phyloP scores from a whole-genome alignment of 2,113 vertebrate species.

The Sminthopsis crassicaudata region DNA sequence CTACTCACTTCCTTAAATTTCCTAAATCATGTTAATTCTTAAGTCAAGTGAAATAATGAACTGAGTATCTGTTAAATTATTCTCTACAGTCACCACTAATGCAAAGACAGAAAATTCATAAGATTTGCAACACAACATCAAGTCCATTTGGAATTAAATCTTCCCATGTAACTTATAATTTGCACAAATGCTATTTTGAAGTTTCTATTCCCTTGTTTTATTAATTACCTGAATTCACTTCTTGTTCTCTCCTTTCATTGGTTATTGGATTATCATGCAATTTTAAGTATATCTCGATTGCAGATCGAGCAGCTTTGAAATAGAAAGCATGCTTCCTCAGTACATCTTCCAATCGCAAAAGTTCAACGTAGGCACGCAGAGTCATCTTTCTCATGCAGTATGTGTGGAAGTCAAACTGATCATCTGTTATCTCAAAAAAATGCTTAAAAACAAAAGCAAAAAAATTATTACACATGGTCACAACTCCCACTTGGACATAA shows the following conservation, averaged over 20 bases:
- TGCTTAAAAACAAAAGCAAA: conserved; percentile 81
- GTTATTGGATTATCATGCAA: conserved; percentile 87
- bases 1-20: background rate
- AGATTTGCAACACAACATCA: background rate
- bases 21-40: background rate
- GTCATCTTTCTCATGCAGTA: conserved; percentile 91
- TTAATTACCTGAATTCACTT: conserved; percentile 88
- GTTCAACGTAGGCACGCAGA: conserved; percentile 88
- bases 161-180: conserved; percentile 4
- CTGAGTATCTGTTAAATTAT: background rate
- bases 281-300: conserved; percentile 89
- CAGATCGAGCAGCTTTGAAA: conserved; percentile 87
- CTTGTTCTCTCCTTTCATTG: conserved; percentile 88
- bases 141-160: background rate
- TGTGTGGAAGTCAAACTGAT: conserved; percentile 89
- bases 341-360: conserved; percentile 86
- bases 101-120: background rate
- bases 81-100: background rate
- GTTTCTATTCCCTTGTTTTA: conserved; percentile 33
- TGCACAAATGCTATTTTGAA: conserved; percentile 37
- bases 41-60: background rate
- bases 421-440: conserved; percentile 89
- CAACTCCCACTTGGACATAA: background rate
- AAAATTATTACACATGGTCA: conserved; percentile 61
- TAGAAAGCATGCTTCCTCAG: conserved; percentile 88